Evolutionary conservation across 2,888 invertebrate species (phyloP).

Genomic region (Cosmia pyralina): DNA sequence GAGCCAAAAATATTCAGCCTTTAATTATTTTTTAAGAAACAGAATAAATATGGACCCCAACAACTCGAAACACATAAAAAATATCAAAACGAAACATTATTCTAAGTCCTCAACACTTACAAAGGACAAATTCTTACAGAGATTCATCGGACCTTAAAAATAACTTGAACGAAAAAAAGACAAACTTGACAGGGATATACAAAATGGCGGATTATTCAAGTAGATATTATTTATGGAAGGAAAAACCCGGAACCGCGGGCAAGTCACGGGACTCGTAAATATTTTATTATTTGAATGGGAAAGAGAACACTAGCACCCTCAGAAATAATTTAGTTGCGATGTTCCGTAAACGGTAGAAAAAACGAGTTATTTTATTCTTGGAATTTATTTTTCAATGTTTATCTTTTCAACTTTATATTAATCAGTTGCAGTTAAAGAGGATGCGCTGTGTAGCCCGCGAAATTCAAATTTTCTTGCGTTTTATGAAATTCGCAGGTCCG

Average conservation of each 20-base stretch:
- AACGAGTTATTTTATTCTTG: slow-evolving; percentile 1
- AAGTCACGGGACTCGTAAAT: slow-evolving; percentile 46
- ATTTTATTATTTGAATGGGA: slow-evolving; percentile 56
- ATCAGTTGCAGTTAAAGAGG: no score
- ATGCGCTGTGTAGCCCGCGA: no score
- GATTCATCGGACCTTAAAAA: slow-evolving; percentile 36
- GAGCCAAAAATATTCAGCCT: not conserved
- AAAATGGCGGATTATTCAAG: slow-evolving; percentile 65
- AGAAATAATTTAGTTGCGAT: slow-evolving; percentile 44
- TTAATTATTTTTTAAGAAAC: not conserved
- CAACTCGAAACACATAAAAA: not conserved
- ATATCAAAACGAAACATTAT: not conserved
- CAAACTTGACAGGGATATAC: slow-evolving; percentile 27
- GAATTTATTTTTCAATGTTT: not conserved
- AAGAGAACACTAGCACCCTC: slow-evolving; percentile 10
- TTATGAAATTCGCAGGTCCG: no score
- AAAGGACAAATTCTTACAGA: not conserved
- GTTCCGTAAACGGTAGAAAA: slow-evolving; percentile 6
- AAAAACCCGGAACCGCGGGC: slow-evolving; percentile 38
- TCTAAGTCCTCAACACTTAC: not conserved
- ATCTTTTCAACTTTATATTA: not conserved
- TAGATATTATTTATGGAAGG: slow-evolving; percentile 65
- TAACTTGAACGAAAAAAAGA: slow-evolving; percentile 20
- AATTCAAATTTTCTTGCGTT: no score
- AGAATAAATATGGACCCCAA: no score